Evolutionary conservation across 2,113 vertebrate genomes (phyloP), one percentile per base, ranked within the genome.

Genomic region (Sceloporus tristichus): DNA sequence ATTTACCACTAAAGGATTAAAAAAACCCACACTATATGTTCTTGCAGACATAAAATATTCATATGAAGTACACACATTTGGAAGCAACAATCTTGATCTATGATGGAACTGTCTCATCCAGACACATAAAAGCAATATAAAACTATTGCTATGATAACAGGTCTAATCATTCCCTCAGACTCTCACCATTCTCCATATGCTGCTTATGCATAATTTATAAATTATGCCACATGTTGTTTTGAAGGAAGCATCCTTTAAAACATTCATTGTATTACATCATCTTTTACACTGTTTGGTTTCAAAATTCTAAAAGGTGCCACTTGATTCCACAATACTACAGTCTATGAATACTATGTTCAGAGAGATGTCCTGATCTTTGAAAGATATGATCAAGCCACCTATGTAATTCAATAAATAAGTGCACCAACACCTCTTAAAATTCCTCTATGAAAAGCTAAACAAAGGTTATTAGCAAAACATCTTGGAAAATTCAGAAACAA

Each of bases 121-220:
- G 90, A 88, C 89, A 86, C 73, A 56, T 83, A 87, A 94, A 93
- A 92, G 92, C 82, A 90, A 94, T 6, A 82, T 29, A n/a, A 42
- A 95, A 73, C 81, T 77, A 75, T 2, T 34, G 85, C 87, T 89
- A 83, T 0, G 0, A 86, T 77, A 88, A 92, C 34, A 88, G 89
- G 91, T 86, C 91, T 87, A 82, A 95, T 90, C 0, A 82, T 88
- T 88, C 94, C 94, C 92, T 92, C 77, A 88, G 92, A 91, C 90
- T 89, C 92, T 84, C 90, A 80, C 90, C 85, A 79, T 88, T 91
- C 92, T 92, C 95, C 89, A 0, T 95, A 93, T 82, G 91, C 4
- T 2, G 34, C 88, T 88, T 94, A 92, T 95, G 92, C 94, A 96
- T 95, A 95, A 96, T 96, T 96, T 91, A 96, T 95, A 91, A 84